A percentile compares a stretch with the other conserved stretches of the same genome.
Evolutionary conservation across 2,888 invertebrate species (phyloP).

Genomic region (Phengaris arion): DNA sequence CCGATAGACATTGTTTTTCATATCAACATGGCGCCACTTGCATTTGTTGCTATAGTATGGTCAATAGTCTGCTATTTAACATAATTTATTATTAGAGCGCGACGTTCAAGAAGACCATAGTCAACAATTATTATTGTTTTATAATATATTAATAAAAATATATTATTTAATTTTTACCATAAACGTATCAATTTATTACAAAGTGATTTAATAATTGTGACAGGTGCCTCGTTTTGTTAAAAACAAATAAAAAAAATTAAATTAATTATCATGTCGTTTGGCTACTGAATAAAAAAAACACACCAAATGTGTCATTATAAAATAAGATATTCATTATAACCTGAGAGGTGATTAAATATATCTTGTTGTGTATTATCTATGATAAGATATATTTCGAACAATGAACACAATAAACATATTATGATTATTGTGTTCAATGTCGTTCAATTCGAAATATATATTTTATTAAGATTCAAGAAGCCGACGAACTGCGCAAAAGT

Average conservation of each 20-base stretch:
- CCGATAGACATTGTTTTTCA: background rate
- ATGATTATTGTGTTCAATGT: too few species aligned
- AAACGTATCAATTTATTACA: background rate
- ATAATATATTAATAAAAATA: too few species aligned
- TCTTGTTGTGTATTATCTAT: background rate
- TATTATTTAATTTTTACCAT: too few species aligned
- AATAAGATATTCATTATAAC: constrained; percentile 42
- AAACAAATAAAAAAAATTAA: background rate
- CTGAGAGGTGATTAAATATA: constrained; percentile 52
- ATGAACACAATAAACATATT: too few species aligned
- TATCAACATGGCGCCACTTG: background rate
- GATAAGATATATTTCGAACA: too few species aligned
- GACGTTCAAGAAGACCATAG: too few species aligned
- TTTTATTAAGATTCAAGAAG: too few species aligned
- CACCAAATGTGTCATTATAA: background rate
- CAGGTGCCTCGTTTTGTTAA: background rate
- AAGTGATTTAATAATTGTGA: background rate
- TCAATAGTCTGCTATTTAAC: constrained; percentile 1
- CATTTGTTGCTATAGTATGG: too few species aligned
- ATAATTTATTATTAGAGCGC: too few species aligned
- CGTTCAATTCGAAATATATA: too few species aligned
- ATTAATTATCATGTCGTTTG: background rate
- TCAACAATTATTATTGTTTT: too few species aligned
- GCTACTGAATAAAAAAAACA: constrained; percentile 4
- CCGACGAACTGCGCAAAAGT: too few species aligned